These are phyloP conservation scores for Acrobasis suavella DNA, from an alignment of 2,888 invertebrate species.

Conservation along the genomic window DNA sequence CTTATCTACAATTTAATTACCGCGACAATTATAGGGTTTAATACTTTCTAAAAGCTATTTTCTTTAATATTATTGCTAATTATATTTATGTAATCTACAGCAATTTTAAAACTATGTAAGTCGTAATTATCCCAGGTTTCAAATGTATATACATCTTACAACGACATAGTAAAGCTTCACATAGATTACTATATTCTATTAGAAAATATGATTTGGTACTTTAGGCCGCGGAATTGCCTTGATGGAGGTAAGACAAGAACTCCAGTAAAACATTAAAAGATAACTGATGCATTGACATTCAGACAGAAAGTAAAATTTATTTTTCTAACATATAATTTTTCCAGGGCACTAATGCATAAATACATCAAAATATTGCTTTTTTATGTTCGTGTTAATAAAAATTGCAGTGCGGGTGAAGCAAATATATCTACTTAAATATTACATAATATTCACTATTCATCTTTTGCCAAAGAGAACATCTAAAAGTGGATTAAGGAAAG, in stretches of 20 bases:
- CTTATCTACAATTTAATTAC: background rate
- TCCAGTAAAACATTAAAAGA: background rate
- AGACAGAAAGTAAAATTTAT: too few species aligned
- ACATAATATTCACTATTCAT: too few species aligned
- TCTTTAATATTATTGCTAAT: conserved; percentile 23
- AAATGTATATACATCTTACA: conserved; percentile 71
- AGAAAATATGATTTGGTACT: conserved; percentile 31
- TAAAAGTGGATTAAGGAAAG: too few species aligned
- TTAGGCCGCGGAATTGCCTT: conserved; percentile 15
- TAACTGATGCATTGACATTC: too few species aligned
- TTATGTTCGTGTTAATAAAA: too few species aligned
- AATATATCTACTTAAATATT: too few species aligned
- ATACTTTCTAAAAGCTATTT: conserved; percentile 23
- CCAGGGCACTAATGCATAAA: too few species aligned
- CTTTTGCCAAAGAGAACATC: too few species aligned
- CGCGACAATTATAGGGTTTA: background rate
- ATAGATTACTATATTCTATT: conserved; percentile 57
- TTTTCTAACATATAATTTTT: too few species aligned
- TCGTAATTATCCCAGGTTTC: conserved; percentile 80
- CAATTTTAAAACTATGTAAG: conserved; percentile 71
- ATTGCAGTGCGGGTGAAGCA: too few species aligned
- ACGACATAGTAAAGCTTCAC: conserved; percentile 69
- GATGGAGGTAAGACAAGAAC: background rate
- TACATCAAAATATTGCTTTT: too few species aligned
- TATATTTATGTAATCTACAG: conserved; percentile 43